Evolutionary conservation across 2,797 vertebrate genomes (phyloP).

Genomic region (Phrynocephalus guinanensis): DNA sequence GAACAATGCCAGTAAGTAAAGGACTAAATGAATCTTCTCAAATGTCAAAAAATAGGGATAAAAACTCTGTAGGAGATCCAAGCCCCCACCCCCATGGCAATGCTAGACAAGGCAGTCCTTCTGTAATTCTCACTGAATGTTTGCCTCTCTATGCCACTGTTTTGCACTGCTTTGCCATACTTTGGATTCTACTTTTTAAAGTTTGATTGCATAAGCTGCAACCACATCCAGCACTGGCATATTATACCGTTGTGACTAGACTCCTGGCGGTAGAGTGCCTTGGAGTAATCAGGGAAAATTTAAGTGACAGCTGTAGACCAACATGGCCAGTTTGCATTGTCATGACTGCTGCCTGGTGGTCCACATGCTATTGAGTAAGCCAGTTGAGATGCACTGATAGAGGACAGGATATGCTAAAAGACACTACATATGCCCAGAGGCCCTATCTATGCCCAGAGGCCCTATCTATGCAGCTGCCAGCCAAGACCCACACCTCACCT

Average conservation of each 20-base stretch:
- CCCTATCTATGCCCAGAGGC: too few relatives aligned
- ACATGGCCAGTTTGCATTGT: background rate
- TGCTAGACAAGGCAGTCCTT: background rate
- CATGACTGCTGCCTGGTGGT: background rate
- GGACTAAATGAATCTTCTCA: background rate
- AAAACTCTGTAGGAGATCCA: background rate
- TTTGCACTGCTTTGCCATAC: background rate
- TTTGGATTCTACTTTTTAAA: too few relatives aligned
- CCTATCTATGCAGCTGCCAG: too few relatives aligned
- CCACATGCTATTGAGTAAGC: background rate
- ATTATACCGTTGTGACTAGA: background rate
- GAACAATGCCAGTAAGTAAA: background rate
- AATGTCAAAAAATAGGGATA: background rate
- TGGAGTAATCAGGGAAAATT: background rate
- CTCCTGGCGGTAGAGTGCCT: background rate
- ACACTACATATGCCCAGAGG: too few relatives aligned
- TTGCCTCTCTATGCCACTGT: background rate
- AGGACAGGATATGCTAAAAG: background rate
- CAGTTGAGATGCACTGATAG: background rate
- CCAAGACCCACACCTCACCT: too few relatives aligned
- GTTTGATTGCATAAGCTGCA: background rate
- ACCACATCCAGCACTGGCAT: background rate
- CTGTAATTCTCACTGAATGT: background rate
- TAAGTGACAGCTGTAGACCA: background rate
- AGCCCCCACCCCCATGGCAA: background rate